phyloP scores from a whole-genome alignment of 2,888 invertebrate species.

The Eristalinus sepulchralis region DNA sequence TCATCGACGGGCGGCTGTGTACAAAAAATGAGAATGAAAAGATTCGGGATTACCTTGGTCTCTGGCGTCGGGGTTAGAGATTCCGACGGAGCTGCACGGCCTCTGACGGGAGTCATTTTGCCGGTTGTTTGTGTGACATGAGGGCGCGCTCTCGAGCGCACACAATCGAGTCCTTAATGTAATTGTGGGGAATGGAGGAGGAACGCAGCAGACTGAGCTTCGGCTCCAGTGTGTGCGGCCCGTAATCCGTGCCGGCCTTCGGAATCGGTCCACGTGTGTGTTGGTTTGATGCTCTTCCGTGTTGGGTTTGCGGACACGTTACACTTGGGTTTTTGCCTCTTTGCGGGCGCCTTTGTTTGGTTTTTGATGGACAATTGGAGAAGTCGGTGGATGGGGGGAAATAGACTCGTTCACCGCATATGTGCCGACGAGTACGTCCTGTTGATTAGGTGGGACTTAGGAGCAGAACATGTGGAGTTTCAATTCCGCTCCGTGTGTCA shows the following conservation, averaged over 20 bases:
- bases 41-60: constrained; percentile 67
- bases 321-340: constrained; percentile 20
- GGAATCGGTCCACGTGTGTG: not conserved
- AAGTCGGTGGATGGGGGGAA: constrained; percentile 39
- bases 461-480: constrained; percentile 38
- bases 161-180: constrained; percentile 70
- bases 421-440: constrained; percentile 30
- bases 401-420: constrained; percentile 34
- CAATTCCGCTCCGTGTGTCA: constrained; percentile 52
- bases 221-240: constrained; percentile 43
- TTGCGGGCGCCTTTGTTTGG: constrained; percentile 23
- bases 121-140: constrained; percentile 67
- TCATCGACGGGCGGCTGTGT: constrained; percentile 27
- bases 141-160: constrained; percentile 67
- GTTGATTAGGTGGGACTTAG: constrained; percentile 65
- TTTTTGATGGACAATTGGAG: constrained; percentile 68
- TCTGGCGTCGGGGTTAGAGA: constrained; percentile 17
- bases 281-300: constrained; percentile 18
- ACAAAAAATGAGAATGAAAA: constrained; percentile 62
- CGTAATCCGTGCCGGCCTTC: constrained; percentile 58
- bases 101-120: constrained; percentile 56
- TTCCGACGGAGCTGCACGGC: constrained; percentile 43
- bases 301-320: constrained; percentile 50
- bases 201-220: not conserved
- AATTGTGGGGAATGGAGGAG: constrained; percentile 43